Evolutionary conservation across 2,888 invertebrate species (phyloP).

Genomic region (Heliconius cydno): DNA sequence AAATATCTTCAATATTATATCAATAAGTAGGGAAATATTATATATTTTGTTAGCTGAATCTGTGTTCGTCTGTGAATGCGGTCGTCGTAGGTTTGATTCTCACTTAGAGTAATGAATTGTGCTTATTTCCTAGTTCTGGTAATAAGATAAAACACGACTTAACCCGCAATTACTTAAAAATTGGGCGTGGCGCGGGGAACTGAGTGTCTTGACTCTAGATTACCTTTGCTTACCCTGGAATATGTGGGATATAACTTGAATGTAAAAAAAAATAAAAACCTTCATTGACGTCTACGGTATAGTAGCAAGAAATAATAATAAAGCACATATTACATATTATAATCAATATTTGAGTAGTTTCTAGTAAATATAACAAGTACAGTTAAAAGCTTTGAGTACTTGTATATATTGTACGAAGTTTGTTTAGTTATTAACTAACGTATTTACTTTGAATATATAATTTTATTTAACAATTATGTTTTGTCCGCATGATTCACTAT

Average conservation of each 20-base stretch:
- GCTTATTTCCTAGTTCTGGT: background rate
- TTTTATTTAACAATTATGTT: slow-evolving; percentile 18
- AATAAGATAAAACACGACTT: background rate
- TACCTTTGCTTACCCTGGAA: background rate
- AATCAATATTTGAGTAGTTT: background rate
- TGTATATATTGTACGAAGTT: background rate
- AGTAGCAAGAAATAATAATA: background rate
- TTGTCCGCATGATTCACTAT: background rate
- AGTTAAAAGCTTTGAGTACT: slow-evolving; percentile 9
- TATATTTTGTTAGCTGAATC: too few relatives aligned
- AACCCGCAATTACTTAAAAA: background rate
- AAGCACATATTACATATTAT: background rate
- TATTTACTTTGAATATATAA: slow-evolving; percentile 17
- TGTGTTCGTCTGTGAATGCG: too few relatives aligned
- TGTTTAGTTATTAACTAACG: slow-evolving; percentile 16
- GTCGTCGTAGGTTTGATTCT: background rate
- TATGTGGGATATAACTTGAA: background rate
- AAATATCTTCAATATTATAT: background rate
- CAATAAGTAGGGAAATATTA: too few relatives aligned
- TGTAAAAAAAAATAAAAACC: background rate
- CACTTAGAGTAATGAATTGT: background rate
- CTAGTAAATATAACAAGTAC: background rate
- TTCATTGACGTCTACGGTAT: background rate
- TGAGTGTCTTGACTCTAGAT: background rate
- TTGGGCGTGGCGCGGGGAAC: background rate